Base-by-base conservation (phyloP, 2,888 invertebrate genomes). In the Creontiades dilutus region DNA sequence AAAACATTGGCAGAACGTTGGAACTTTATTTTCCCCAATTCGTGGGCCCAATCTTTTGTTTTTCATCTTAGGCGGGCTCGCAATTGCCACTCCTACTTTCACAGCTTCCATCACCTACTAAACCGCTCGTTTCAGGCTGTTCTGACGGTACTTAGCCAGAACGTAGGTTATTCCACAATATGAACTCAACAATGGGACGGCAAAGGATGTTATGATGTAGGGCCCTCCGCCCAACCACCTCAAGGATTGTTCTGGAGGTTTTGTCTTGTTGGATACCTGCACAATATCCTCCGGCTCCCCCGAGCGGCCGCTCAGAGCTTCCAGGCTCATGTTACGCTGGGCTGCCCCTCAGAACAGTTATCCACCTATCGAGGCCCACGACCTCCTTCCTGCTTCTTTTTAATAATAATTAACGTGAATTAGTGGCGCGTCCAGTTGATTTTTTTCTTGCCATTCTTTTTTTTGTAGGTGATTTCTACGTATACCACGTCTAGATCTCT, bases 361-460 rank as follows among this genome's bases (percentile, higher is more conserved):
- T 11, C 68, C 68, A 68, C 68, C 68, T 68, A 68, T 68, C 68
- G 23, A 12, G 68, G 68, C 68, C 68, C 19, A 23, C 68, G 23
- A 68, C 68, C 68, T 68, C 68, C 23, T 68, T 23, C 19, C 68
- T 68, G 19, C 68, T 68, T 27, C 68, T 23, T 68, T 68, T 68
- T 68, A 68, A 68, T 68, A 68, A 19, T 68, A 68, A 68, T 68
- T 68, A 68, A 68, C 68, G 23, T 23, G 68, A 68, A 68, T 68
- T 68, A 68, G 23, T 68, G 19, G 68, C 68, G 68, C 68, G 68
- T 68, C 68, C 68, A 23, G 68, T 68, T 23, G 7, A 68, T 3
- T 16, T 13, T 52, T 68, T 68, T 68, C 23, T 68, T 68, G 3
- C 37, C 37, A 4, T 68, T 23, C 19, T 5, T 68, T 68, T 61